phyloP scores from a whole-genome alignment of 2,113 vertebrate species.

The Semnornis frantzii region DNA sequence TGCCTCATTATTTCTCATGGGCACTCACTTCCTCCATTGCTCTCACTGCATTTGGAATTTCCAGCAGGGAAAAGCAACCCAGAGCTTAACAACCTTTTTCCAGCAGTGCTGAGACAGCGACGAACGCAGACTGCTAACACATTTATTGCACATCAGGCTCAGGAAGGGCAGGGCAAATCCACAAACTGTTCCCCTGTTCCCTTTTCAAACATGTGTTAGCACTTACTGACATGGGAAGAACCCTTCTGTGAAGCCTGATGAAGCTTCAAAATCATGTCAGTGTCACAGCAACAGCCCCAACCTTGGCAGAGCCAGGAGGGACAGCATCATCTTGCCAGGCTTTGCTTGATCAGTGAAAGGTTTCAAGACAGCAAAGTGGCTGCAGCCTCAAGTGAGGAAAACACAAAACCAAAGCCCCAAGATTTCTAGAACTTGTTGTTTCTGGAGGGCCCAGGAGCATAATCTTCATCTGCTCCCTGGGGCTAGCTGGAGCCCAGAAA shows the following conservation, averaged over 20 bases:
- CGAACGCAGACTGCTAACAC: conserved; percentile 55
- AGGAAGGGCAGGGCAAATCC: conserved; percentile 51
- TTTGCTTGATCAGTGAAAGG: not conserved
- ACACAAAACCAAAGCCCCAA: not conserved
- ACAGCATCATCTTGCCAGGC: not conserved
- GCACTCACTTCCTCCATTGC: conserved; percentile 55
- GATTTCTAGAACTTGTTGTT: not conserved
- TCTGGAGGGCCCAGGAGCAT: not conserved
- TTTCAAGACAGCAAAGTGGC: not conserved
- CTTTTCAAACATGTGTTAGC: conserved; percentile 71
- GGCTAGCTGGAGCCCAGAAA: not conserved
- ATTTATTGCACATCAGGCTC: conserved; percentile 66
- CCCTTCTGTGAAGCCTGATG: conserved; percentile 15
- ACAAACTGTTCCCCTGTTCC: conserved; percentile 57
- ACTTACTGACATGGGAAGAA: conserved; percentile 69
- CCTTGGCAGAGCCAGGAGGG: not conserved
- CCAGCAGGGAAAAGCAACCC: conserved; percentile 60
- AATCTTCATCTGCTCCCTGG: no score
- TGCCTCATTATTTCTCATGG: conserved; percentile 37
- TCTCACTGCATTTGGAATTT: conserved; percentile 43
- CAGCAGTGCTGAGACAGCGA: conserved; percentile 52
- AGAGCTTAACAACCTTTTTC: conserved; percentile 54
- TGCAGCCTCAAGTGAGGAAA: not conserved
- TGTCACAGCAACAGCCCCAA: not conserved
- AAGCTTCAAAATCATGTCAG: conserved; percentile 3